Base-by-base conservation (phyloP, 1,140 invertebrate species). In the Dreissena polymorpha region DNA sequence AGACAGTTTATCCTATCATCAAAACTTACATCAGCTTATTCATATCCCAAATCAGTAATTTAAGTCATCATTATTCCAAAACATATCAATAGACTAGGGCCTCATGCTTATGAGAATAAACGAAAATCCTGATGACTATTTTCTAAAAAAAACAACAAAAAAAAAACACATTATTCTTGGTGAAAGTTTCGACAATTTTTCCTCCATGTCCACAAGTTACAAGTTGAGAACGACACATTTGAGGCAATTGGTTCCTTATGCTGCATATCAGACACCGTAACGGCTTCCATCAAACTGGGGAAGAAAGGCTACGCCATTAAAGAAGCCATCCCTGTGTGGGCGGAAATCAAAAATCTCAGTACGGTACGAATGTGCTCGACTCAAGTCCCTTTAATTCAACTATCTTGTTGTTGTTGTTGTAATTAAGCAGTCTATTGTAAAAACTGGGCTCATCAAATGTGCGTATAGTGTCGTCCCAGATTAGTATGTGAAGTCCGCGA, bases 181-280 rank as follows among this genome's bases (percentile, higher is more conserved):
- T 39, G 8, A 39, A 2, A 2, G 39, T 5, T 39, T 39, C 39
- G 2, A 23, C 27, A 5, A 51, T 57, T 63, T 27, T 68, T 23
- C 69, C 0, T 84, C 72, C 65, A 63, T 67, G 82, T 5, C 53
- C 78, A 70, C 14, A 83, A 91, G 90, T 84, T 90, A 10, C 89
- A 89, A 49, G 89, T 90, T 63, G 90, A 91, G 80, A 91, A 90
- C 68, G 90, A 91, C 78, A 91, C 90, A 70, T 91, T 90, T 86
- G 90, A 91, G 67, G 86, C 89, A 14, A 87, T 91, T 16, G 90
- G 89, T 27, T 90, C 90, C 0, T 89, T 86, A 86, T 91, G 90
- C 73, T 91, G 90, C 86, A 73, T 91, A 25, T 86, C 90, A 27
- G 90, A 89, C n/a, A 91, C 89, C 12, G 90, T 91, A 0, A 90